Conservation (phyloP, 2,888 invertebrate genomes). For the Caenorhabditis plicata region DNA sequence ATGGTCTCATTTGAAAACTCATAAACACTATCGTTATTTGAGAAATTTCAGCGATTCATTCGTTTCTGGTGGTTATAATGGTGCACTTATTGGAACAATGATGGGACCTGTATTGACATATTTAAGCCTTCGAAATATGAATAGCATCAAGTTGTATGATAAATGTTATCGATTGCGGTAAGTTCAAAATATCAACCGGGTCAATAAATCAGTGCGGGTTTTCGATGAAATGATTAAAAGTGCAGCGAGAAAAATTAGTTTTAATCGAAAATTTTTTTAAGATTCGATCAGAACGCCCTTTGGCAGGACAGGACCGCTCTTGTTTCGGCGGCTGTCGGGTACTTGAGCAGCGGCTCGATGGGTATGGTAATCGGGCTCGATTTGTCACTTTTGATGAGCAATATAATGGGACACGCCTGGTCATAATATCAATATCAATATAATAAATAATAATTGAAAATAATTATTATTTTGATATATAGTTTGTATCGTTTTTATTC, state of each 20-base stretch:
- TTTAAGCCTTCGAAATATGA: slow-evolving; percentile 47
- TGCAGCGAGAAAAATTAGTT: not conserved
- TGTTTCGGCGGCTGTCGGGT: slow-evolving; percentile 51
- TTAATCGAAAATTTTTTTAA: slow-evolving; percentile 21
- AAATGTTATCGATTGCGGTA: slow-evolving; percentile 52
- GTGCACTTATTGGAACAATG: slow-evolving; percentile 39
- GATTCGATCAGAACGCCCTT: slow-evolving; percentile 47
- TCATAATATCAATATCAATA: too few species aligned
- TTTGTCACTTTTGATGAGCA: slow-evolving; percentile 40
- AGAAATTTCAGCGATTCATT: slow-evolving; percentile 40
- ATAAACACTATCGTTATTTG: not conserved
- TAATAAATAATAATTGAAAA: too few species aligned
- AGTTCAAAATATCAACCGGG: slow-evolving; percentile 1
- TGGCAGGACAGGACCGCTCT: slow-evolving; percentile 46
- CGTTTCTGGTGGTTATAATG: slow-evolving; percentile 42
- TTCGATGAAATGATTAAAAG: too few species aligned
- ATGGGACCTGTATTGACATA: slow-evolving; percentile 52
- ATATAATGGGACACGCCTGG: slow-evolving; percentile 32
- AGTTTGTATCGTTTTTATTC: too few species aligned
- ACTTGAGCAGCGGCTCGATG: slow-evolving; percentile 42
- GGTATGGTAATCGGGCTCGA: slow-evolving; percentile 54
- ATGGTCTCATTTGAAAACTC: too few species aligned
- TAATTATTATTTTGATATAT: too few species aligned
- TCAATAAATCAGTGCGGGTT: too few species aligned
- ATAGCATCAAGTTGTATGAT: slow-evolving; percentile 52